Percentiles rank a stretch among this genome's conserved stretches.
These are phyloP conservation scores for Apogon hyalosoma DNA, from an alignment of 2,797 vertebrate genomes.

Conservation along the genomic window DNA sequence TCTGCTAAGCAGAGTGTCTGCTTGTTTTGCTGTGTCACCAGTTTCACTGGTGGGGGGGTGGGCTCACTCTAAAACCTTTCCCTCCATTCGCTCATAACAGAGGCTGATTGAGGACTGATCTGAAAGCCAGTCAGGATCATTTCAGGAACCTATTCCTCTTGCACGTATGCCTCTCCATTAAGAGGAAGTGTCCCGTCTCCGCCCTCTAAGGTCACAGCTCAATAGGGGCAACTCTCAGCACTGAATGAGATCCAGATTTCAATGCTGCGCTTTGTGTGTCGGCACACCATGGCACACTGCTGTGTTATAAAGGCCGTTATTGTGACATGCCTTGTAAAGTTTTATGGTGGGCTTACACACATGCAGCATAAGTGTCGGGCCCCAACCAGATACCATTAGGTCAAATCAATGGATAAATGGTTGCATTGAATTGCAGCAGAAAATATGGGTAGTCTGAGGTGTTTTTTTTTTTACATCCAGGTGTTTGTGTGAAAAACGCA, in stretches of 20 bases:
- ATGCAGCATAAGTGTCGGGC: conserved; percentile 46
- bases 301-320: conserved; percentile 75
- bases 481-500: conserved; percentile 10
- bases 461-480: conserved; percentile 48
- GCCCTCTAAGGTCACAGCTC: conserved; percentile 72
- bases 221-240: conserved; percentile 61
- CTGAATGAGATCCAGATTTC: conserved; percentile 75
- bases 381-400: conserved; percentile 38
- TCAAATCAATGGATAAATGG: conserved; percentile 71
- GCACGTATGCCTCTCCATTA: conserved; percentile 53
- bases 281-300: conserved; percentile 45
- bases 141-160: conserved; percentile 32
- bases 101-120: conserved; percentile 43
- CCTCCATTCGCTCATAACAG: conserved; percentile 34
- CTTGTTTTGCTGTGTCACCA: conserved; percentile 80
- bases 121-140: conserved; percentile 54
- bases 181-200: conserved; percentile 72
- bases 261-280: conserved; percentile 73
- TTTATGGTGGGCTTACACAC: conserved; percentile 67
- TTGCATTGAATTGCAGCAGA: conserved; percentile 59
- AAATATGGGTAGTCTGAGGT: conserved; percentile 29
- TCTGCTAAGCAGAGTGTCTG: conserved; percentile 72
- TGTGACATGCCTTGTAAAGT: conserved; percentile 72
- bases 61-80: conserved; percentile 27
- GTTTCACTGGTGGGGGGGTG: conserved; percentile 47